Conservation (phyloP, 1,140 invertebrate species). For the Wiebesia pumilae region DNA sequence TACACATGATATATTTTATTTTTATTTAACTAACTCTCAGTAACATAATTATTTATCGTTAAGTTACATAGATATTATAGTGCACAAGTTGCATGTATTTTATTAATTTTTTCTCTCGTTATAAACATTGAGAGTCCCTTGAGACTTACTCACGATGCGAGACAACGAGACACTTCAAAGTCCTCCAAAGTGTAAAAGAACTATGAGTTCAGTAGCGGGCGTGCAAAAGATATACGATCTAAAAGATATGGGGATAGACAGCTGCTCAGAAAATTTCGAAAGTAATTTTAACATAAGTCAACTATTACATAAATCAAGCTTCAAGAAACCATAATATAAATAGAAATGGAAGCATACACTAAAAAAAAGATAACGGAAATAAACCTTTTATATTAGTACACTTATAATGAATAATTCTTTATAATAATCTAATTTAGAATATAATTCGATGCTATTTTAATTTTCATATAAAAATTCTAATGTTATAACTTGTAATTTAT, state of each 20-base stretch:
- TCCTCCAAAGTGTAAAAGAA: not conserved
- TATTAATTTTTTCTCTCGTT: not conserved
- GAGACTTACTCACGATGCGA: not conserved
- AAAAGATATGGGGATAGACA: conserved; percentile 9
- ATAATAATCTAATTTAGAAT: too few relatives aligned
- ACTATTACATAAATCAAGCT: not conserved
- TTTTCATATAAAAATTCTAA: too few relatives aligned
- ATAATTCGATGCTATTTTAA: too few relatives aligned
- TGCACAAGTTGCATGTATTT: not conserved
- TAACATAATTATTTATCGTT: too few relatives aligned
- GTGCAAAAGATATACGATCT: not conserved
- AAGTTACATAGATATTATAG: not conserved
- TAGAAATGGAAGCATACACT: not conserved
- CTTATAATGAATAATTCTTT: too few relatives aligned
- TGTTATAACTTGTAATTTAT: too few relatives aligned
- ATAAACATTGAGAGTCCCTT: not conserved
- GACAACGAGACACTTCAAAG: not conserved
- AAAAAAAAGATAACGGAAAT: not conserved
- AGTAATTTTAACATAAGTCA: conserved; percentile 8
- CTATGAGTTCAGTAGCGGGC: not conserved
- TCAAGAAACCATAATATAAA: not conserved
- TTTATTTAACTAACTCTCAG: too few relatives aligned
- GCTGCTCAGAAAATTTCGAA: not conserved
- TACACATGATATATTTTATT: too few relatives aligned
- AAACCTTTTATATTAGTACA: too few relatives aligned